Evolutionary conservation across 2,113 vertebrate genomes (phyloP).

Genomic region (Pollachius pollachius): DNA sequence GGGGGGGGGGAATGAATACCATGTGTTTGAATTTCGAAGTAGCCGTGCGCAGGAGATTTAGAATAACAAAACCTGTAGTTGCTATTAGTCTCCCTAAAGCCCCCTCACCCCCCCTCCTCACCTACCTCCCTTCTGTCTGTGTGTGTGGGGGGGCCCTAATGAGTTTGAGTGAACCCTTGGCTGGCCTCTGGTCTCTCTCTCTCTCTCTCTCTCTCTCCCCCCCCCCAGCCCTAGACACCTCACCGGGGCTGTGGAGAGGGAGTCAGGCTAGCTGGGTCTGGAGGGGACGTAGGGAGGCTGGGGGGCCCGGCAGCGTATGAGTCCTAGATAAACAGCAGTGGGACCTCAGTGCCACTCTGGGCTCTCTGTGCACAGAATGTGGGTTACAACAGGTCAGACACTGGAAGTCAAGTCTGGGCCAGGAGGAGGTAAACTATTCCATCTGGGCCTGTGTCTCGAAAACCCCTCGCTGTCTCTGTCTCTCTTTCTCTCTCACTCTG

Average conservation of each 20-base stretch:
- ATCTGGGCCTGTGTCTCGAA: conserved; percentile 74
- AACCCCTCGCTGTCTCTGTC: conserved; percentile 8
- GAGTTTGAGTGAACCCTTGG: conserved; percentile 54
- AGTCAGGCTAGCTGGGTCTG: background rate
- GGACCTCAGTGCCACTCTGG: conserved; percentile 68
- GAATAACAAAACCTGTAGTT: conserved; percentile 72
- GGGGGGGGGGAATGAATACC: conserved; percentile 63
- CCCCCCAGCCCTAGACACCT: conserved; percentile 40
- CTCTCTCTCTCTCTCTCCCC: too few relatives aligned
- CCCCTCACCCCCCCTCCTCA: conserved; percentile 53
- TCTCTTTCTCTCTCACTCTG: conserved; percentile 7
- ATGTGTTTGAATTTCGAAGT: conserved; percentile 63
- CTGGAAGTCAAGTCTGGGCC: conserved; percentile 76
- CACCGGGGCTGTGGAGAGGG: conserved; percentile 33
- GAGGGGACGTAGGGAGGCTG: background rate
- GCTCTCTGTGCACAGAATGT: conserved; percentile 68
- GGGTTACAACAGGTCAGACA: conserved; percentile 82
- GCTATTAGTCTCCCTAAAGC: conserved; percentile 67
- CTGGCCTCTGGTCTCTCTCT: conserved; percentile 34
- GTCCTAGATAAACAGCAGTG: conserved; percentile 61
- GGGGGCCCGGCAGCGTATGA: conserved; percentile 40
- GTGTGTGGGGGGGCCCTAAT: conserved; percentile 41
- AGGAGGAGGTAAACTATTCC: conserved; percentile 76
- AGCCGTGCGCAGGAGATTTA: conserved; percentile 53
- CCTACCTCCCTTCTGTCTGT: conserved; percentile 48